phyloP scores from a whole-genome alignment of 2,797 vertebrate species.

The Brotogeris chrysoptera region DNA sequence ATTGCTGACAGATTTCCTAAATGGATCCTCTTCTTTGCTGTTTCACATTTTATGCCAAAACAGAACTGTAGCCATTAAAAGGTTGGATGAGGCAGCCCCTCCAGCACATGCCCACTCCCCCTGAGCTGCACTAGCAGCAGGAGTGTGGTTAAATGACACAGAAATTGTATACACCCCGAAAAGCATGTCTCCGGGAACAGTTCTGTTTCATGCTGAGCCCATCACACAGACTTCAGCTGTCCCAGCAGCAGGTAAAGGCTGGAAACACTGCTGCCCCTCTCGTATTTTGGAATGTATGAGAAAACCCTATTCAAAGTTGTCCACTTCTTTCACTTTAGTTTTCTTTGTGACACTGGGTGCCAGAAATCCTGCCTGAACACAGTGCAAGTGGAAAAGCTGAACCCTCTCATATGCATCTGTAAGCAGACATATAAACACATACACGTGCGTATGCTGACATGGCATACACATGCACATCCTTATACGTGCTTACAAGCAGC shows the following conservation, averaged over 20 bases:
- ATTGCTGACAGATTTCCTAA: neutral
- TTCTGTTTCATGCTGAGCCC: neutral
- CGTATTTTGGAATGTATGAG: neutral
- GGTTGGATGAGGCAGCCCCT: neutral
- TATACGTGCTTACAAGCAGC: rapidly evolving
- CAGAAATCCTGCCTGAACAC: neutral
- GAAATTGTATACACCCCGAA: neutral
- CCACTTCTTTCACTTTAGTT: neutral
- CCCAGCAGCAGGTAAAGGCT: neutral
- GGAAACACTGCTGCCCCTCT: neutral
- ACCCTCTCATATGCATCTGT: rapidly evolving
- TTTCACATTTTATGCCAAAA: neutral
- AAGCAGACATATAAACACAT: rapidly evolving
- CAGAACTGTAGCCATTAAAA: neutral
- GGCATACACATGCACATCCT: rapidly evolving
- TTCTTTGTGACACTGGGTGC: neutral
- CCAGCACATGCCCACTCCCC: neutral
- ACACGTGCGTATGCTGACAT: rapidly evolving
- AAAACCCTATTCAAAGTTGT: neutral
- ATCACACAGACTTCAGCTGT: neutral
- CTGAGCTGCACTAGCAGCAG: neutral
- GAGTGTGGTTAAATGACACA: neutral
- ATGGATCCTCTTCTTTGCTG: neutral
- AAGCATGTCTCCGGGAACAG: neutral
- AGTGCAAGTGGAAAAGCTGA: neutral